Percentiles rank a stretch among this genome's conserved stretches.
Conservation (phyloP, 2,797 vertebrate genomes). For the Chelmon rostratus region DNA sequence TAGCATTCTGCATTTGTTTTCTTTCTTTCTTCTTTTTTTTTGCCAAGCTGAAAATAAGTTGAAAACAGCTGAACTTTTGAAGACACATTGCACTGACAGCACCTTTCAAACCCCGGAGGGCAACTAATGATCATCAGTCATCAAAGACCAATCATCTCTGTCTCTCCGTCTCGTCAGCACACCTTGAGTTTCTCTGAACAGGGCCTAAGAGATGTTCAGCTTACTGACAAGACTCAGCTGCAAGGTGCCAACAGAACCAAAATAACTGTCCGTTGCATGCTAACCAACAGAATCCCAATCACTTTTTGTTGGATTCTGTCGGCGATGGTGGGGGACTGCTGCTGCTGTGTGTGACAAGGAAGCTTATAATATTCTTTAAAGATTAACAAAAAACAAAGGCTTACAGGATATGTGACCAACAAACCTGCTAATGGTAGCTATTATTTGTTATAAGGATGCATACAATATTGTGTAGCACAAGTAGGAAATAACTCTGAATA, state of each 20-base stretch:
- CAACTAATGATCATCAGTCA: constrained; percentile 39
- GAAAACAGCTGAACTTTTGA: constrained; percentile 8
- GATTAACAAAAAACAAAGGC: background rate
- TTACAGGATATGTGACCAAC: background rate
- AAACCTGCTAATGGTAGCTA: background rate
- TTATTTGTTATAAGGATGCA: background rate
- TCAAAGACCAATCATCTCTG: constrained; percentile 27
- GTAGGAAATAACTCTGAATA: background rate
- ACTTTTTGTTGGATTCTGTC: constrained; percentile 1
- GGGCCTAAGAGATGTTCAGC: background rate
- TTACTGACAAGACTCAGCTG: background rate
- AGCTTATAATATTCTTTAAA: background rate
- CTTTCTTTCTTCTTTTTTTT: background rate
- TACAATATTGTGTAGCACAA: background rate
- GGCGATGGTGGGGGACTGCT: background rate
- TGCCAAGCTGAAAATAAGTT: background rate
- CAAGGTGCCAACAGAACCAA: background rate
- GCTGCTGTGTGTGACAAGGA: background rate
- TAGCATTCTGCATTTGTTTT: background rate
- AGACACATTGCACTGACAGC: constrained; percentile 17
- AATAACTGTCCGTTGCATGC: background rate
- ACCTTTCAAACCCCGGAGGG: constrained; percentile 21
- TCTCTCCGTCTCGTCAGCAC: background rate
- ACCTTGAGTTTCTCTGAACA: background rate
- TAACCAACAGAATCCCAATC: background rate